phyloP scores from a whole-genome alignment of 2,797 vertebrate species.

The Pangasius djambal region DNA sequence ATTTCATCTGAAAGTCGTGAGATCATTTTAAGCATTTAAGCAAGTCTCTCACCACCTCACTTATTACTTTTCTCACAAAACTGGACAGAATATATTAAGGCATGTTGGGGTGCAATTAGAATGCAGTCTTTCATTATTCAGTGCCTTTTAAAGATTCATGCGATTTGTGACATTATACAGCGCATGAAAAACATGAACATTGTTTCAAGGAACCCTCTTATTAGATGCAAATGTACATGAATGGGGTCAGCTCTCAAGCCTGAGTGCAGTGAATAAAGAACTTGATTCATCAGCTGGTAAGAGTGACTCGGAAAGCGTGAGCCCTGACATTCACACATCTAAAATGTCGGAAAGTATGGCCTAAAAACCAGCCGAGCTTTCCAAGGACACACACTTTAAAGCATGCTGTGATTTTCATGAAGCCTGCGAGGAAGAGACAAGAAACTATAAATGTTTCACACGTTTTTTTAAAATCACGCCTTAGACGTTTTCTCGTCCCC shows the following conservation, averaged over 20 bases:
- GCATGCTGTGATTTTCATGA: background rate
- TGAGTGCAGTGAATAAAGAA: slow-evolving; percentile 57
- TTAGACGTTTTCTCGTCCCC: background rate
- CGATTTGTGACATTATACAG: slow-evolving; percentile 49
- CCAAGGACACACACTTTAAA: slow-evolving; percentile 2
- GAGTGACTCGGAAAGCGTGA: slow-evolving; percentile 40
- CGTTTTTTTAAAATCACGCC: background rate
- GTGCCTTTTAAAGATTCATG: slow-evolving; percentile 48
- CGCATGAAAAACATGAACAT: slow-evolving; percentile 36
- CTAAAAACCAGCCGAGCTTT: background rate
- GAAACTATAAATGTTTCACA: background rate
- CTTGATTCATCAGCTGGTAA: slow-evolving; percentile 57
- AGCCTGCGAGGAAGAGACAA: background rate
- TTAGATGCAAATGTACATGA: slow-evolving; percentile 59
- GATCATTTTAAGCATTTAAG: background rate
- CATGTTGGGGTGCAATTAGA: background rate
- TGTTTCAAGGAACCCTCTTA: slow-evolving; percentile 36
- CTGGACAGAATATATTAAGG: background rate
- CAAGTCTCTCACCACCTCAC: background rate
- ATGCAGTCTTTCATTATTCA: slow-evolving; percentile 7
- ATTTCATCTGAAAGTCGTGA: background rate
- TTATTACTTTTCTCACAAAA: background rate
- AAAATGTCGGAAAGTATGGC: slow-evolving; percentile 34
- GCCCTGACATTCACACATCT: slow-evolving; percentile 45
- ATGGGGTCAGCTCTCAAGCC: slow-evolving; percentile 42